Percentiles rank a stretch among this genome's conserved stretches.
Evolutionary conservation across 2,888 invertebrate species (phyloP).

Genomic region (Melipona bicolor): DNA sequence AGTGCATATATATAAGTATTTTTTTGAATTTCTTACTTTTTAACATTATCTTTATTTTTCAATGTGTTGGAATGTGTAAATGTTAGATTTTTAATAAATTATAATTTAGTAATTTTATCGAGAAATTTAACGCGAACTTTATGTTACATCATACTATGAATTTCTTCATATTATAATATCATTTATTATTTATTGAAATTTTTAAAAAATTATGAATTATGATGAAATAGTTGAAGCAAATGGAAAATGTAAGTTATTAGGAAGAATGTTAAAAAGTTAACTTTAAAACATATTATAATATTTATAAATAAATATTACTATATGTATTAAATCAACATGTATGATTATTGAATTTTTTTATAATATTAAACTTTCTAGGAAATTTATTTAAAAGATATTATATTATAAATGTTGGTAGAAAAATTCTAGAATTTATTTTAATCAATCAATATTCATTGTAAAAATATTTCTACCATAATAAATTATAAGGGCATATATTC

Average conservation of each 20-base stretch:
- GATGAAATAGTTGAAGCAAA: neutral
- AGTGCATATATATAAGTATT: neutral
- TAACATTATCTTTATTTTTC: neutral
- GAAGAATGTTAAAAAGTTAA: neutral
- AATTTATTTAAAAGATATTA: neutral
- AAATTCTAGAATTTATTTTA: conserved; percentile 32
- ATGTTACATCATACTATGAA: neutral
- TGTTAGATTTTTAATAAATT: neutral
- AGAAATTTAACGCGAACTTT: neutral
- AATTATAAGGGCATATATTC: conserved; percentile 22
- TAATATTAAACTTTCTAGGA: neutral
- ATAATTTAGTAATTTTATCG: conserved; percentile 1
- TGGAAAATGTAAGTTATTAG: neutral
- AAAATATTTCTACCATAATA: conserved; percentile 52
- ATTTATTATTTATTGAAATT: neutral
- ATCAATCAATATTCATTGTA: conserved; percentile 44
- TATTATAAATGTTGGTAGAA: conserved; percentile 3
- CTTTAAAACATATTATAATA: neutral
- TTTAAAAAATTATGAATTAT: neutral
- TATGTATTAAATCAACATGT: neutral
- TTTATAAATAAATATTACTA: neutral
- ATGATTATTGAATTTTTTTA: neutral
- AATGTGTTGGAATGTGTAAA: neutral
- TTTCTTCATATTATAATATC: neutral
- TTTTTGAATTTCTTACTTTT: too few relatives aligned